These are phyloP conservation scores for Drosophila pseudoobscura DNA, from an alignment of 1,140 invertebrate species.

Conservation along the genomic window DNA sequence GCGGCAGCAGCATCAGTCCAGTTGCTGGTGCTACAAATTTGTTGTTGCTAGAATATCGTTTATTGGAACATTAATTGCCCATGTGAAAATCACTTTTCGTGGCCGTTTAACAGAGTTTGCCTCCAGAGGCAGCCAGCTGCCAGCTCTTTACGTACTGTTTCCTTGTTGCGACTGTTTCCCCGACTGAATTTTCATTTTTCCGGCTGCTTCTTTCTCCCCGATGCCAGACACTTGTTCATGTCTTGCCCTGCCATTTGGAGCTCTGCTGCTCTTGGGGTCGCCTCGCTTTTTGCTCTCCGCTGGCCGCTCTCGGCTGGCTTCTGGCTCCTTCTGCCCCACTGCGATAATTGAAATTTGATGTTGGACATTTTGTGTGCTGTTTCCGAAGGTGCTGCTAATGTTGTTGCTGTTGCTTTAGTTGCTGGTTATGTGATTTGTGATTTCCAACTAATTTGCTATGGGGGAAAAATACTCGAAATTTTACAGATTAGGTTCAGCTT, in stretches of 20 bases:
- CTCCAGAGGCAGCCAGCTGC: neutral
- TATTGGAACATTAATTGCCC: slow-evolving; percentile 81
- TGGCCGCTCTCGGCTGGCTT: slow-evolving; percentile 41
- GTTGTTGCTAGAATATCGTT: slow-evolving; percentile 69
- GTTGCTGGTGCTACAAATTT: slow-evolving; percentile 72
- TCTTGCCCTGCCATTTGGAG: slow-evolving; percentile 17
- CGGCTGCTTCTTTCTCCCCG: slow-evolving; percentile 19
- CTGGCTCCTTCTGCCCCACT: slow-evolving; percentile 38
- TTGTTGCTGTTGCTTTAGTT: slow-evolving; percentile 16
- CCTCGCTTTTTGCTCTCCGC: slow-evolving; percentile 40
- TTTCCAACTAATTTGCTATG: slow-evolving; percentile 9
- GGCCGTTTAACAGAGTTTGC: slow-evolving; percentile 31
- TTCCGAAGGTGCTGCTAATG: slow-evolving; percentile 4
- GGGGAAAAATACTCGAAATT: neutral
- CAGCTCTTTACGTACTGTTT: neutral
- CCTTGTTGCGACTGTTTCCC: slow-evolving; percentile 11
- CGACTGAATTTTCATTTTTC: slow-evolving; percentile 50
- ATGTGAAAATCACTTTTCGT: slow-evolving; percentile 69
- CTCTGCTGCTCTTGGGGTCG: slow-evolving; percentile 38
- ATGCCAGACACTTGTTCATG: slow-evolving; percentile 59
- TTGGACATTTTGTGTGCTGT: slow-evolving; percentile 31
- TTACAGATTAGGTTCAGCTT: neutral
- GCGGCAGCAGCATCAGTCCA: slow-evolving; percentile 53
- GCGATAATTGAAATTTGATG: slow-evolving; percentile 76
- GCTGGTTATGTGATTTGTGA: neutral